Percentiles rank a stretch among this genome's conserved stretches.
These are phyloP conservation scores for Marmota flaviventris DNA, from an alignment of 2,113 vertebrate species.

Conservation along the genomic window DNA sequence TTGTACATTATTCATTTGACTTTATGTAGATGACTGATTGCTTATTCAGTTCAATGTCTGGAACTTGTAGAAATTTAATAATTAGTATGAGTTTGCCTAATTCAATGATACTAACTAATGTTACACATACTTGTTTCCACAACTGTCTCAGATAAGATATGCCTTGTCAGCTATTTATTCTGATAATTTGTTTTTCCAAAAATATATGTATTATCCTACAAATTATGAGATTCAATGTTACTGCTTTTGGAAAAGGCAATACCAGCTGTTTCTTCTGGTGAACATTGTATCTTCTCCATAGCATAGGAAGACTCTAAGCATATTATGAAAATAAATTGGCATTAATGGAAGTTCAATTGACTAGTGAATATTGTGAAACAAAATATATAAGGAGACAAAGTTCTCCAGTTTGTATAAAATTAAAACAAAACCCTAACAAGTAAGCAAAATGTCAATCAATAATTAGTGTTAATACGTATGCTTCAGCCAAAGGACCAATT, in stretches of 20 bases:
- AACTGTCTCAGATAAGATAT: background rate
- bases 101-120: background rate
- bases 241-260: constrained; percentile 14
- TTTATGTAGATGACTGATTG: background rate
- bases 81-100: background rate
- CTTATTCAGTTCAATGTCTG: background rate
- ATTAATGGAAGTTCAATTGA: constrained; percentile 49
- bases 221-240: background rate
- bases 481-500: background rate
- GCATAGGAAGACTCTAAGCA: background rate
- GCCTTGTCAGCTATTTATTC: background rate
- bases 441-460: constrained; percentile 23
- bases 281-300: background rate
- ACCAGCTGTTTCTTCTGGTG: background rate
- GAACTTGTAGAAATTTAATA: background rate
- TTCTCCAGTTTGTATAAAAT: constrained; percentile 21
- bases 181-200: background rate
- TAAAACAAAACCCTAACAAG: constrained; percentile 40
- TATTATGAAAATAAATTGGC: constrained; percentile 47
- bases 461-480: background rate
- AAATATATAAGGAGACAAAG: constrained; percentile 29
- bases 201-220: background rate
- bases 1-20: background rate
- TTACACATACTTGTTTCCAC: background rate
- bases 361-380: background rate